These are phyloP conservation scores for Catostylus mosaicus DNA, from an alignment of 30 jellyfish, hydroid and myxozoan species.

Conservation along the genomic window DNA sequence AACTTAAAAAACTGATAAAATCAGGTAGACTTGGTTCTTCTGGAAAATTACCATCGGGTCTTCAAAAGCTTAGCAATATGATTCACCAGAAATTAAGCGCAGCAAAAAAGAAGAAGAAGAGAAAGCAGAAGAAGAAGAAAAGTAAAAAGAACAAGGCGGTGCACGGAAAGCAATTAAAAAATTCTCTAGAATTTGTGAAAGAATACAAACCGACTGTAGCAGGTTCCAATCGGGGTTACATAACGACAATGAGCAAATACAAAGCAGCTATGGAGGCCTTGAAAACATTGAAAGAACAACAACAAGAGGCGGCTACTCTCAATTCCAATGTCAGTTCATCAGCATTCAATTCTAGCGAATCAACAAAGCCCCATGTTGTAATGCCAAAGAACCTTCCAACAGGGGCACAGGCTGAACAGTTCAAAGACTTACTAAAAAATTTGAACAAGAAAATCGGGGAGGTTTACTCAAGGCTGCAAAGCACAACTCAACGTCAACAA, in stretches of 20 bases:
- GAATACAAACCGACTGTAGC: conserved; percentile 66
- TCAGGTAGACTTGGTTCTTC: conserved; percentile 64
- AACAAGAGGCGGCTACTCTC: conserved; percentile 25
- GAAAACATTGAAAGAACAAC: conserved; percentile 51
- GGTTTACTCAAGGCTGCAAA: conserved; percentile 77
- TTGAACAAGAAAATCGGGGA: conserved; percentile 90
- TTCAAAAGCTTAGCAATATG: conserved; percentile 52
- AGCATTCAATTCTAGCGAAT: conserved; percentile 2
- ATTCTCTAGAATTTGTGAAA: conserved; percentile 44
- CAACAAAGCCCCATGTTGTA: conserved; percentile 70
- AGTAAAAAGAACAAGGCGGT: neutral
- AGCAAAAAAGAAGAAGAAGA: conserved; percentile 52
- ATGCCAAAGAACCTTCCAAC: conserved; percentile 65
- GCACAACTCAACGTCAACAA: conserved; percentile 40
- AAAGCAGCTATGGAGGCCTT: conserved; percentile 70
- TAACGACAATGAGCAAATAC: conserved; percentile 59
- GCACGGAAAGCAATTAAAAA: conserved; percentile 48
- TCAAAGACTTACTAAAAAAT: conserved; percentile 72
- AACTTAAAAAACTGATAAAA: conserved; percentile 38
- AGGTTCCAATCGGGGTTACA: conserved; percentile 50
- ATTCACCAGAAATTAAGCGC: conserved; percentile 52
- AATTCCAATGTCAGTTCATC: conserved; percentile 10
- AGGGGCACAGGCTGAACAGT: conserved; percentile 73
- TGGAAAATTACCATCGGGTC: conserved; percentile 43
- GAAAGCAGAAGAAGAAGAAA: conserved; percentile 25